Conservation (phyloP, 2,797 vertebrate genomes). For the Vultur gryphus region DNA sequence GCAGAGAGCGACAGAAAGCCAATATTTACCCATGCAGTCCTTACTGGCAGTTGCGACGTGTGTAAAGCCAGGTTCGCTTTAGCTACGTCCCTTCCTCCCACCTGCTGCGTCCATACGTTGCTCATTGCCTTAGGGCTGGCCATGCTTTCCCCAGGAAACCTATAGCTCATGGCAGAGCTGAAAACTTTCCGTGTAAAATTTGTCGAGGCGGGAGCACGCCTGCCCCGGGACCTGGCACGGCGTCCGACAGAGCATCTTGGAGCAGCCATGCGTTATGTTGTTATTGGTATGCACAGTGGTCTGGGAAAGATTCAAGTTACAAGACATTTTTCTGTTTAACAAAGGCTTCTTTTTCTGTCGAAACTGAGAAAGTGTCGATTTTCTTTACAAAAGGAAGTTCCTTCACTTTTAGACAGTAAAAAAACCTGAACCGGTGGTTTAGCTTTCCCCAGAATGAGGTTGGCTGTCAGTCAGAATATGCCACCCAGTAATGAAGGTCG, state of each 20-base stretch:
- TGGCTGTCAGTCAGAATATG: constrained; percentile 59
- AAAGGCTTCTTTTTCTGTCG: not conserved
- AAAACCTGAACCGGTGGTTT: constrained; percentile 15
- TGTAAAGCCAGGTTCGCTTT: fast-evolving
- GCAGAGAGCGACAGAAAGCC: not conserved
- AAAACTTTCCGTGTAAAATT: not conserved
- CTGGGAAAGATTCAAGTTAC: not conserved
- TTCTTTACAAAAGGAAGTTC: constrained; percentile 7
- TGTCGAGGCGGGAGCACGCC: not conserved
- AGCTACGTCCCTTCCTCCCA: not conserved
- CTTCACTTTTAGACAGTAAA: not conserved
- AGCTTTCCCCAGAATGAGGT: constrained; percentile 49
- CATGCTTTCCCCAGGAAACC: not conserved
- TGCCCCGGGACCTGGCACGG: fast-evolving
- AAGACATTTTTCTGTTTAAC: not conserved
- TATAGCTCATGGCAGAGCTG: not conserved
- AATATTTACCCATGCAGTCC: not conserved
- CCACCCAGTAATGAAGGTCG: constrained; percentile 72
- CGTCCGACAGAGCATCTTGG: not conserved
- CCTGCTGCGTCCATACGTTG: not conserved
- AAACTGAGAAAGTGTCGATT: not conserved
- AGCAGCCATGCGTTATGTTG: fast-evolving
- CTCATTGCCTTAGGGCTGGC: not conserved
- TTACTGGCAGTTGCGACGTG: not conserved
- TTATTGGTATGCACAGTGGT: not conserved